phyloP scores from a whole-genome alignment of 2,113 vertebrate genomes.

The Chrysochloris asiatica region DNA sequence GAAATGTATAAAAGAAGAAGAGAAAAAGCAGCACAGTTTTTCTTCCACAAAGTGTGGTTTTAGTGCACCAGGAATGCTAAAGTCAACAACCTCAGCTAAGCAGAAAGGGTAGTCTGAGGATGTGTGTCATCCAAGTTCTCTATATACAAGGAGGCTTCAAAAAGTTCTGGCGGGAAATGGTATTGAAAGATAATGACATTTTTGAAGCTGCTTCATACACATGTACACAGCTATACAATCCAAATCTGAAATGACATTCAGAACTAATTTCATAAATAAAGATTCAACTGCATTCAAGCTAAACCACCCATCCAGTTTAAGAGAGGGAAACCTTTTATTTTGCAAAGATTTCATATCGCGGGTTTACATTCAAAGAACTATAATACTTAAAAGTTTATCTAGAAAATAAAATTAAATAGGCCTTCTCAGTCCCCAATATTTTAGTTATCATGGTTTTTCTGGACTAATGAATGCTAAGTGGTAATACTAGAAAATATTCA shows the following conservation, averaged over 20 bases:
- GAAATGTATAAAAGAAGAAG: not conserved
- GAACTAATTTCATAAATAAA: not conserved
- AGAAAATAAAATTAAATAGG: not conserved
- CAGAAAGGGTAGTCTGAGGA: not conserved
- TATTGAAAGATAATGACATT: too few species aligned
- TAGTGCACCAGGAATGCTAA: not conserved
- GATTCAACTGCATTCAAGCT: not conserved
- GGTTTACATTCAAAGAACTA: not conserved
- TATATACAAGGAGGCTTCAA: too few species aligned
- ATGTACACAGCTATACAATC: rapidly evolving
- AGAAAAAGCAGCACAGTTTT: not conserved
- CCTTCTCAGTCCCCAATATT: not conserved
- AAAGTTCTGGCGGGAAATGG: too few species aligned
- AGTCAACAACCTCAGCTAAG: not conserved
- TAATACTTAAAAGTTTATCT: not conserved
- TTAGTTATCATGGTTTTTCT: conserved; percentile 21
- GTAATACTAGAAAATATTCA: conserved; percentile 45
- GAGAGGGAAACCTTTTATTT: not conserved
- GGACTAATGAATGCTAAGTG: not conserved
- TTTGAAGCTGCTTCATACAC: too few species aligned
- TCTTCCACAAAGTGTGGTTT: not conserved
- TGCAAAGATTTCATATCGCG: not conserved
- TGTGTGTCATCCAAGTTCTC: not conserved
- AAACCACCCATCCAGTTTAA: not conserved
- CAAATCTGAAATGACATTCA: rapidly evolving